Evolutionary conservation across 2,888 invertebrate genomes (phyloP), one percentile per base, ranked within the genome.

Genomic region (Mesoligia furuncula): DNA sequence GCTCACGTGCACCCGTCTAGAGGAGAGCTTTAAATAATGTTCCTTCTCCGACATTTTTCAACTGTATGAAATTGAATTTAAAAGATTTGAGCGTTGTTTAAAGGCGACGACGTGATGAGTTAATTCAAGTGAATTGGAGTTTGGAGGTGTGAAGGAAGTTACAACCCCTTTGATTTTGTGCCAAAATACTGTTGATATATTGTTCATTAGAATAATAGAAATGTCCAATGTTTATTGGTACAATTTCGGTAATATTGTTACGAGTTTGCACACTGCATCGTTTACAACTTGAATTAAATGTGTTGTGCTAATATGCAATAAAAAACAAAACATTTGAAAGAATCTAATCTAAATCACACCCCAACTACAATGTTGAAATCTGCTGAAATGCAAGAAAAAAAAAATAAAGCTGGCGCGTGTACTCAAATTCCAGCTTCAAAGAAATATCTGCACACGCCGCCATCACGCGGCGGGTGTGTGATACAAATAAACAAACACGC

Each of bases 1-100:
- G 57, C 83, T 83, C 64, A 51, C 64, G 57, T 42, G 69, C 45
- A 71, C 69, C 39, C 51, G 31, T 27, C 70, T 27, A 57, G 68
- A 13, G 6, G 5, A 2, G 20, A 64, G 54, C 42, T 65, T 45
- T 68, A 71, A 77, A 78, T 85, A 75, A 82, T 64, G 42, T 57
- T 61, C 36, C 31, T 11, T 42, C 31, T 57, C 27, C 31, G 17
- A 51, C 61, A 84, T 85, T 80, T 27, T n/a, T 45, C 45, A n/a
- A 65, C 24, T 57, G 24, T n/a, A 59, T n/a, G 20, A 73, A 51
- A 80, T 39, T 65, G 1, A 66, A 48, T 67, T 70, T 31, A 1
- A 36, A 82, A 42, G n/a, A 76, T 59, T 65, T 51, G 17, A 57
- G 11, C n/a, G 6, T 15, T 31, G 31, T 77, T 83, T 20, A 24